Evolutionary conservation across 2,113 vertebrate species (phyloP), one percentile per base, ranked within the genome.

Genomic region (Sialia sialis): DNA sequence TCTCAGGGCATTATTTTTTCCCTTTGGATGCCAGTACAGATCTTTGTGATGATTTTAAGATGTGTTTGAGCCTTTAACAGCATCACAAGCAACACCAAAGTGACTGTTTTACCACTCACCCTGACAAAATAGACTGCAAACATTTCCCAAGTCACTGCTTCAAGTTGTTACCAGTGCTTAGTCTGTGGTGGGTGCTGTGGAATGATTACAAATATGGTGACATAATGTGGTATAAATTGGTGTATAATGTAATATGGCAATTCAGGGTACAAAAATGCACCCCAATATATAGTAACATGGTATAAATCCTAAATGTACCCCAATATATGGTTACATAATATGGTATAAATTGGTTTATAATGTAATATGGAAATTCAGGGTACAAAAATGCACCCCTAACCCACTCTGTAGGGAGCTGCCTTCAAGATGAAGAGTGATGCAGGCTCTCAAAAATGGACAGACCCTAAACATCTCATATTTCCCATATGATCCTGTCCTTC

Each of bases 401-500:
- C 10, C 26, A 21, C 49, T 52, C 27, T 49, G 7, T 18, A 21
- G 13, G 3, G 23, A 58, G 26, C 39, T 93, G 66, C 52, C 21
- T 78, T 68, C 14, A 64, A 69, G 36, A 25, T 8, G 26, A 26
- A 55, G 48, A 32, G 41, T 8, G 22, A 32, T 19, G 10, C 49
- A 69, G 10, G 2, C 16, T 76, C 27, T 34, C 49, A 29, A 12
- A 60, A 58, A 9, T 19, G 22, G 13, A 11, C 22, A 9, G 7
- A 34, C 17, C 7, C 17, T 58, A 1, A 43, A 26, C 14, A 52
- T 56, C n/a, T 27, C 23, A 17, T 7, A 10, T 46, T 59, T 29
- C 15, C 3, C 32, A 0, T 3, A 2, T 18, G 27, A 1, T 49
- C 15, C 41, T 22, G 8, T 81, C 13, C 6, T 59, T 22, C 21